phyloP scores from a whole-genome alignment of 23 tunicate genomes.

The Oikopleura dioica region DNA sequence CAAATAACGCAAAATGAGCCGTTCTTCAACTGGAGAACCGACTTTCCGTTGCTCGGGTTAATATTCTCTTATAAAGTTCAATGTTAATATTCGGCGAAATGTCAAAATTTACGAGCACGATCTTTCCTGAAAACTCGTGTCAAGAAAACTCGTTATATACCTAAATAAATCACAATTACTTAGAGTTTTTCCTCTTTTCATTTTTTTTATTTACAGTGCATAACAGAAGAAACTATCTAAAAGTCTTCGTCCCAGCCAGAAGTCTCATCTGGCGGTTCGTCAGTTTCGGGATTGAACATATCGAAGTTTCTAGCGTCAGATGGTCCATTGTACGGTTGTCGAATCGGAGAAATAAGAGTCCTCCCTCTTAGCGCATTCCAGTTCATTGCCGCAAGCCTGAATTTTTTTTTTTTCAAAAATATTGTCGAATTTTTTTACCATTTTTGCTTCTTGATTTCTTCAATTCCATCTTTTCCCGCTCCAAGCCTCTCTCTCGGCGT shows the following conservation, averaged over 20 bases:
- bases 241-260: slow-evolving; percentile 89
- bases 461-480: background rate
- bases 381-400: background rate
- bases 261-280: slow-evolving; percentile 27
- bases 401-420: background rate
- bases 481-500: background rate
- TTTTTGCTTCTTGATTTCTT: background rate
- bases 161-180: too few relatives aligned
- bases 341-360: slow-evolving; percentile 17
- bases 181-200: too few relatives aligned
- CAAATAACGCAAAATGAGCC: too few relatives aligned
- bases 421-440: background rate
- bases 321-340: slow-evolving; percentile 25
- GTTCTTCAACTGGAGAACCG: too few relatives aligned
- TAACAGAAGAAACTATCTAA: too few relatives aligned
- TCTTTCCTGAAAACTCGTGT: too few relatives aligned
- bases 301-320: slow-evolving; percentile 55
- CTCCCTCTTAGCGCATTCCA: background rate
- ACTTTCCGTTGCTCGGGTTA: too few relatives aligned
- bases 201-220: too few relatives aligned
- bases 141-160: too few relatives aligned
- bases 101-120: too few relatives aligned
- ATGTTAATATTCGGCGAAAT: too few relatives aligned
- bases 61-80: too few relatives aligned
- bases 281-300: slow-evolving; percentile 29